Percentiles rank a stretch among this genome's conserved stretches.
These are phyloP conservation scores for Gisinianus flammeolus DNA, from an alignment of 2,888 invertebrate genomes.

Conservation along the genomic window DNA sequence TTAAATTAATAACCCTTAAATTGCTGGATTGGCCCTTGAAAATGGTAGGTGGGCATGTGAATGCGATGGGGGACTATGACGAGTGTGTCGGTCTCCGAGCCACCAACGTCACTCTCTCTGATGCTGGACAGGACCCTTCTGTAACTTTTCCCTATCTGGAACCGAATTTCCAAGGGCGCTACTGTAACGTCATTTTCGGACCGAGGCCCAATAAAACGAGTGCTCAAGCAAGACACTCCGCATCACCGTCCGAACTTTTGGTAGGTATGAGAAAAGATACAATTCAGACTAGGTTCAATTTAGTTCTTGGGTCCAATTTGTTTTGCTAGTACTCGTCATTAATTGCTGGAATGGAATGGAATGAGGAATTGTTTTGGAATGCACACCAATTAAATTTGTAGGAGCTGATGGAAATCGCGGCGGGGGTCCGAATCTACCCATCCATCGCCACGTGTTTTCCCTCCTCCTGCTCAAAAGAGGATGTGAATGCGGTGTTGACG, in stretches of 20 bases:
- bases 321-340: no score
- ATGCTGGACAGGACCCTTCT: neutral
- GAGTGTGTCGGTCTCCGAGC: conserved; percentile 46
- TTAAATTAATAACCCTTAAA: no score
- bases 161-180: conserved; percentile 44
- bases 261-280: no score
- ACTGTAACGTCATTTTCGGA: conserved; percentile 46
- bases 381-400: no score
- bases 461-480: conserved; percentile 19
- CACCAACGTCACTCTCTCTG: neutral
- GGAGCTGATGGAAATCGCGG: no score
- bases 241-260: conserved; percentile 23
- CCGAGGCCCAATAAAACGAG: conserved; percentile 16
- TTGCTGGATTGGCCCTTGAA: no score
- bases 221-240: neutral
- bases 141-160: no score
- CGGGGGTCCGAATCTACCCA: neutral
- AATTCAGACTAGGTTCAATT: no score
- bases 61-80: conserved; percentile 53
- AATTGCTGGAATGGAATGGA: no score
- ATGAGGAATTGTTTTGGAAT: no score
- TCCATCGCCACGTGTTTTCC: conserved; percentile 26
- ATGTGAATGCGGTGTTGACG: neutral
- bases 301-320: no score
- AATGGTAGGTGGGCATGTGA: conserved; percentile 55